These are phyloP conservation scores for Dendroctonus ponderosae DNA, from an alignment of 1,140 invertebrate genomes.

Conservation along the genomic window DNA sequence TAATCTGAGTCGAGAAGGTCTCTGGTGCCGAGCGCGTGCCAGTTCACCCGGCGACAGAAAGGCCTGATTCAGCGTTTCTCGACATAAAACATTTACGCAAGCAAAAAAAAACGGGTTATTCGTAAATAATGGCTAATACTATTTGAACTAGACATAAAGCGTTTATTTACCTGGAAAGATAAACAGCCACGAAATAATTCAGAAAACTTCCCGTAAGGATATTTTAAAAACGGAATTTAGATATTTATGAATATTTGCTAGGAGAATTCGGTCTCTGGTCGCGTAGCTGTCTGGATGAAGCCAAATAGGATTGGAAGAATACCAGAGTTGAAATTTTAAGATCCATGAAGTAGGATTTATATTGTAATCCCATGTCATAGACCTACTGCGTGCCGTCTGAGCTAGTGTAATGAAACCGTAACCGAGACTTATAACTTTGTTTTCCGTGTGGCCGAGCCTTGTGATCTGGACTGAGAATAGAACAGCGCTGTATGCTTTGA, in stretches of 20 bases:
- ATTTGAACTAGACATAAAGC: no score
- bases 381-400: slow-evolving; percentile 34
- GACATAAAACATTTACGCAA: slow-evolving; percentile 13
- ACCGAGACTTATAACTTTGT: slow-evolving; percentile 52
- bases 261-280: no score
- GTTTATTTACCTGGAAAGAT: no score
- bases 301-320: no score
- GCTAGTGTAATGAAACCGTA: slow-evolving; percentile 48
- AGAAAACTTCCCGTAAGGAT: no score
- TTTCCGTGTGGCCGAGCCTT: slow-evolving; percentile 50
- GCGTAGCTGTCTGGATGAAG: no score
- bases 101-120: slow-evolving; percentile 1
- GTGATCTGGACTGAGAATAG: slow-evolving; percentile 49
- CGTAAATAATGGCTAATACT: no score
- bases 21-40: slow-evolving; percentile 19
- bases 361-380: slow-evolving; percentile 1
- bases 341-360: slow-evolving; percentile 3
- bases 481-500: slow-evolving; percentile 48
- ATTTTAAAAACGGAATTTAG: no score
- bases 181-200: no score
- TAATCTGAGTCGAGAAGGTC: slow-evolving; percentile 23
- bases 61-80: slow-evolving; percentile 5
- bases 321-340: no score
- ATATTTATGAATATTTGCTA: no score
- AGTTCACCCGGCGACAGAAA: slow-evolving; percentile 6